These are phyloP conservation scores for Anniella stebbinsi DNA, from an alignment of 2,797 vertebrate species.

Conservation along the genomic window DNA sequence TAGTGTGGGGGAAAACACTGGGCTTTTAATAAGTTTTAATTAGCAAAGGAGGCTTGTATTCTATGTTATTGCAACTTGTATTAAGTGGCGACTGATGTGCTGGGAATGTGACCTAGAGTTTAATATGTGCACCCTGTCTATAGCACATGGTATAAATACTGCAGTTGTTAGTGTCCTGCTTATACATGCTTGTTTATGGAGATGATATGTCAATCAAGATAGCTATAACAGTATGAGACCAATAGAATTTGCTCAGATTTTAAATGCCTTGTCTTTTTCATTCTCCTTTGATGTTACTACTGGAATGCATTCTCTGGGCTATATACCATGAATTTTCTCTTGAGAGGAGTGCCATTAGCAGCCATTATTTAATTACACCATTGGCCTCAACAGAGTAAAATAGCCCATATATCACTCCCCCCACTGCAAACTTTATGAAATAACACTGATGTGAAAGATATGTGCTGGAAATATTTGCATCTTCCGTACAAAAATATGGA, in stretches of 20 bases:
- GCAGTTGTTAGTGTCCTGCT: neutral
- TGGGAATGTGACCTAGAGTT: neutral
- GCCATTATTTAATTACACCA: rapidly evolving
- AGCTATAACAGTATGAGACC: neutral
- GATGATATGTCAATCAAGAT: neutral
- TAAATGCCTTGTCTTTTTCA: neutral
- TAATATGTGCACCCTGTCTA: neutral
- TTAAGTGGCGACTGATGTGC: neutral
- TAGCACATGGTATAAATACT: neutral
- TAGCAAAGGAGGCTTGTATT: neutral
- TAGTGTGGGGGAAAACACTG: neutral
- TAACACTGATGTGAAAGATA: rapidly evolving
- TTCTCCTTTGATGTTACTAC: neutral
- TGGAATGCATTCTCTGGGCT: neutral
- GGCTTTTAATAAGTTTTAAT: neutral
- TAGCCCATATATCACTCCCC: neutral
- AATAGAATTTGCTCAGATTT: neutral
- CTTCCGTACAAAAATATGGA: neutral
- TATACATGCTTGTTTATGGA: neutral
- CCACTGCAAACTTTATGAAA: neutral
- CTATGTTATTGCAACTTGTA: neutral
- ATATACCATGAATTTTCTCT: neutral
- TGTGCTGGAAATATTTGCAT: neutral
- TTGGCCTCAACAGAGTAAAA: neutral
- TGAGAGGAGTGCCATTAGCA: neutral